Conservation (phyloP, 2,113 vertebrate species). For the Crotalus horridus region DNA sequence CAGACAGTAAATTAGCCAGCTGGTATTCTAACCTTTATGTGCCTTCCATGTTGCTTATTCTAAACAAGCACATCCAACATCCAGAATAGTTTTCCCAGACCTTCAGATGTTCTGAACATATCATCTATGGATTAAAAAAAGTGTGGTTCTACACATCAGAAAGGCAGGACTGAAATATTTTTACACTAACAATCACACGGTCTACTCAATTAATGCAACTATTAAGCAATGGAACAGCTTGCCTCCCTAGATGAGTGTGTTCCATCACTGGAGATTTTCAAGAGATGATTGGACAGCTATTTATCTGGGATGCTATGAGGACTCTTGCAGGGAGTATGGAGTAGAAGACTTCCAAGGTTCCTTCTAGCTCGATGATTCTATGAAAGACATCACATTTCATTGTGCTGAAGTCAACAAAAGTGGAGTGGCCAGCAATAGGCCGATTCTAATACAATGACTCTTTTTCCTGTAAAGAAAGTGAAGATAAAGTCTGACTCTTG, state of each 20-base stretch:
- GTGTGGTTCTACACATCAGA: background rate
- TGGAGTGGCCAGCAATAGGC: background rate
- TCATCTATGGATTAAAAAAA: background rate
- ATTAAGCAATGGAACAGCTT: background rate
- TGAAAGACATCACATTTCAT: constrained; percentile 49
- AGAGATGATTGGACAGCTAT: background rate
- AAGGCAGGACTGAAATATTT: constrained; percentile 16
- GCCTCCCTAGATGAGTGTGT: background rate
- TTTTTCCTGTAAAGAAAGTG: constrained; percentile 18
- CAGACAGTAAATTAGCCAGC: constrained; percentile 51
- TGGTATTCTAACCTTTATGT: constrained; percentile 58
- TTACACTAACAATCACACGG: background rate
- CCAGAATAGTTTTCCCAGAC: background rate
- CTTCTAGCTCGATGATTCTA: background rate
- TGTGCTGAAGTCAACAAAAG: constrained; percentile 20
- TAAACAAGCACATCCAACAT: background rate
- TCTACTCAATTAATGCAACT: background rate
- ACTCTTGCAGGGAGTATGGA: background rate
- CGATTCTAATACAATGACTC: background rate
- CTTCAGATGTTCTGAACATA: background rate
- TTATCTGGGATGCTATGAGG: background rate
- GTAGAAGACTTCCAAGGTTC: background rate
- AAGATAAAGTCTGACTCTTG: constrained; percentile 56
- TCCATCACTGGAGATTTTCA: background rate
- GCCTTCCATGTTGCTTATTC: constrained; percentile 27